These are phyloP conservation scores for Scaptomyza polygonia DNA, from an alignment of 2,888 invertebrate genomes.

Conservation along the genomic window DNA sequence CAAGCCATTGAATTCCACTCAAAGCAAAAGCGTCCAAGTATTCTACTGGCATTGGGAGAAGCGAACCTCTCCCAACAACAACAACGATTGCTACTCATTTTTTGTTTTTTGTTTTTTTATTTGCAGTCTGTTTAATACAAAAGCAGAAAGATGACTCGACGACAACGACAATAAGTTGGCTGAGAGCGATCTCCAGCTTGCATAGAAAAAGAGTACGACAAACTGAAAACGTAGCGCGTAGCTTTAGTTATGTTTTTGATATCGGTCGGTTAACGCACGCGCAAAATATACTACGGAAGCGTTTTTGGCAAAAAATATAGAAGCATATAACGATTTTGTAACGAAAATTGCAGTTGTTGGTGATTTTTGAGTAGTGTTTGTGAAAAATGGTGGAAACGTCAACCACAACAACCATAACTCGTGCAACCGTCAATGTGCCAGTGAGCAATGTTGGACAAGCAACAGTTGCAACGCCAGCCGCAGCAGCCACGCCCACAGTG, in stretches of 20 bases:
- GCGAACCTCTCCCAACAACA: slow-evolving; percentile 15
- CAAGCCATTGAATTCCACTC: slow-evolving; percentile 57
- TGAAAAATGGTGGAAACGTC: slow-evolving; percentile 79
- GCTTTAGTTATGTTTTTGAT: slow-evolving; percentile 50
- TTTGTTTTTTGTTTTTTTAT: slow-evolving; percentile 38
- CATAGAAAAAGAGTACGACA: slow-evolving; percentile 35
- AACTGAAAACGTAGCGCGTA: slow-evolving; percentile 35
- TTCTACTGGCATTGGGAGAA: slow-evolving; percentile 39
- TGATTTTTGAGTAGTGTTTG: neutral
- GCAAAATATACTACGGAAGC: slow-evolving; percentile 23
- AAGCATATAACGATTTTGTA: neutral
- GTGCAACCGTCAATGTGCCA: slow-evolving; percentile 59
- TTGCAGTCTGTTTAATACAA: slow-evolving; percentile 33
- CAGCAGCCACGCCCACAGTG: slow-evolving; percentile 49
- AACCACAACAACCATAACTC: slow-evolving; percentile 74
- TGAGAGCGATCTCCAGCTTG: slow-evolving; percentile 60
- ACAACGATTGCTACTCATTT: slow-evolving; percentile 39
- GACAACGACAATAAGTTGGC: slow-evolving; percentile 32
- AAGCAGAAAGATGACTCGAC: slow-evolving; percentile 48
- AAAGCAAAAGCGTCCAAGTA: slow-evolving; percentile 35
- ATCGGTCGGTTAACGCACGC: slow-evolving; percentile 51
- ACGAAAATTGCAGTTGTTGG: slow-evolving; percentile 12
- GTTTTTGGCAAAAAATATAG: slow-evolving; percentile 4
- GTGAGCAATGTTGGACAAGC: slow-evolving; percentile 28
- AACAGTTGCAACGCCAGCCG: slow-evolving; percentile 43